Evolutionary conservation across 2,797 vertebrate species (phyloP).

Genomic region (Cyprinella venusta): DNA sequence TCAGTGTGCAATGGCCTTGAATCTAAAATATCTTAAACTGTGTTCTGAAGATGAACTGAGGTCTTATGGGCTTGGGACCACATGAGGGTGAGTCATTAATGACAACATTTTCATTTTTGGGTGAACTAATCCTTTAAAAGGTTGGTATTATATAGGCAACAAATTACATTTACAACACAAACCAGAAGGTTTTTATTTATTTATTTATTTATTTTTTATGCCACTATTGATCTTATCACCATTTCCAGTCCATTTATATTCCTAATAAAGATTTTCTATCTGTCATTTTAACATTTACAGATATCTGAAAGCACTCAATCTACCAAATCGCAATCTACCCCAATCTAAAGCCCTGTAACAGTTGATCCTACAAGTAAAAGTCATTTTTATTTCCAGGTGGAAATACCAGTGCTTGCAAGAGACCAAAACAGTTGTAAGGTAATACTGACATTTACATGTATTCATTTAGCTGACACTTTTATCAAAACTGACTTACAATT

Average conservation of each 20-base stretch:
- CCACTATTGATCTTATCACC: not conserved
- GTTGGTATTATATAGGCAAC: not conserved
- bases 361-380: too few species aligned
- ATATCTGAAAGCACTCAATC: not conserved
- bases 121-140: not conserved
- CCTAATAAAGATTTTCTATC: not conserved
- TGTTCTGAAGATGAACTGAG: too few species aligned
- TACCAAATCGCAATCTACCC: not conserved
- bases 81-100: too few species aligned
- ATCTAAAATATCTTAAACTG: too few species aligned
- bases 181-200: not conserved
- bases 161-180: not conserved
- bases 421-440: not conserved
- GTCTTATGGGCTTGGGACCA: too few species aligned
- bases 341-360: not conserved
- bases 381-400: not conserved
- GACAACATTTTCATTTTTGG: too few species aligned
- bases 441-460: not conserved
- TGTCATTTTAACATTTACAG: not conserved
- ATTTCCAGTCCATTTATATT: not conserved
- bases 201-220: accelerated
- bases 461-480: too few species aligned
- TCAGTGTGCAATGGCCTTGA: too few species aligned
- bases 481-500: too few species aligned
- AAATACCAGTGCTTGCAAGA: not conserved